Base-by-base conservation (phyloP, 2,797 vertebrate species). In the Helostoma temminkii region DNA sequence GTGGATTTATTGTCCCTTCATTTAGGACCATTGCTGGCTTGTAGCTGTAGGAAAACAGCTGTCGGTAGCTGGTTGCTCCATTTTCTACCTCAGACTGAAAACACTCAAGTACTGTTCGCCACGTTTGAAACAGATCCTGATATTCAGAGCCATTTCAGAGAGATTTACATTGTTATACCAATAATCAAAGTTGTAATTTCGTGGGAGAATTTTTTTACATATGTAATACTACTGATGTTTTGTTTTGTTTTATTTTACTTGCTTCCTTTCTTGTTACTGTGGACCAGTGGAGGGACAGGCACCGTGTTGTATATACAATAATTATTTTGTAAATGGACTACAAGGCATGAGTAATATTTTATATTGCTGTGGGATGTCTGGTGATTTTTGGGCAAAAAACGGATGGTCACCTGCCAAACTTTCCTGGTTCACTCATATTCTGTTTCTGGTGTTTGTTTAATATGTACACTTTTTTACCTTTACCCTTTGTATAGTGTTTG, bases 21-120 rank as follows among this genome's bases (percentile, higher is more conserved):
- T 91, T 92, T 60, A 85, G 75, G 67, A 86, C 30, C 0, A 88
- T 92, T 0, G 90, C 92, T 0, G 92, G 92, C 11, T 28, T 90
- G 24, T 80, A 87, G 66, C 45, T 14, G 45, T 28, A 34, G 39
- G 11, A 14, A 3, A 48, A 42, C 22, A 25, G 22, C 22, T 14
- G 26, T 15, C 16, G 7, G 37, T 9, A 24, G 45, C 21, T 22
- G 15, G 32, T 36, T 25, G 1, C 2, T 9, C 4, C 4, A 1
- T 50, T 52, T 49, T 72, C 85, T 92, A 89, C 86, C 88, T 92
- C 91, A 74, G 22, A 79, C 28, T 59, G 16, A 62, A 63, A 64
- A 60, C 32, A 59, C 46, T 78, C 19, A 48, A 47, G 45, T 0
- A 1, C 9, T 47, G 59, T 11, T 70, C 5, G 30, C 36, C 25